These are phyloP conservation scores for Altica lythri DNA, from an alignment of 2,888 invertebrate species.

Conservation along the genomic window DNA sequence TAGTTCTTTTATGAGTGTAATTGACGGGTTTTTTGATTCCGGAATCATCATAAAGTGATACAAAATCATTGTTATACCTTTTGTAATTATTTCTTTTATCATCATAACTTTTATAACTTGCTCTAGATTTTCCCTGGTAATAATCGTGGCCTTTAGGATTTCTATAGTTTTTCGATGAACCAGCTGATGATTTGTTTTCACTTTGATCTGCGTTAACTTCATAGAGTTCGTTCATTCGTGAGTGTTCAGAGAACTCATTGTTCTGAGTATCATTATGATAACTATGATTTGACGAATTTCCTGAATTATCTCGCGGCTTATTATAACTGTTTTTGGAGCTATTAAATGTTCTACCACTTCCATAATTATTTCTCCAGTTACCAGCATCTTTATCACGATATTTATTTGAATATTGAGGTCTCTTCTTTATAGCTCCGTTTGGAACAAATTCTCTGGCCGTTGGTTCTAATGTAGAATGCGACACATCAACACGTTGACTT, in stretches of 20 bases:
- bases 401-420: slow-evolving; percentile 28
- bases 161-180: slow-evolving; percentile 8
- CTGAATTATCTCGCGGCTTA: no score
- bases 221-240: no score
- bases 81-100: slow-evolving; percentile 24
- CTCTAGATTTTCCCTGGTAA: slow-evolving; percentile 27
- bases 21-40: slow-evolving; percentile 21
- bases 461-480: slow-evolving; percentile 34
- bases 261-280: neutral
- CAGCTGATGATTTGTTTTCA: slow-evolving; percentile 8
- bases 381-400: slow-evolving; percentile 22
- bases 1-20: slow-evolving; percentile 29
- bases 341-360: slow-evolving; percentile 38
- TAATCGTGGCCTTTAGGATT: slow-evolving; percentile 15
- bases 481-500: slow-evolving; percentile 17
- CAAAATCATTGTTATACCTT: slow-evolving; percentile 20
- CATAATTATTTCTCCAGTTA: slow-evolving; percentile 30
- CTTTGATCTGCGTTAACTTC: neutral
- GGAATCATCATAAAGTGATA: slow-evolving; percentile 1
- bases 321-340: slow-evolving; percentile 24
- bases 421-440: slow-evolving; percentile 36
- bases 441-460: slow-evolving; percentile 41
- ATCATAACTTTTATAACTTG: slow-evolving; percentile 40
- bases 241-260: no score
- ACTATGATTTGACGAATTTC: neutral